A percentile compares a stretch with the other conserved stretches of the same genome.
Evolutionary conservation across 2,888 invertebrate genomes (phyloP).

Genomic region (Hermaeophaga mercurialis): DNA sequence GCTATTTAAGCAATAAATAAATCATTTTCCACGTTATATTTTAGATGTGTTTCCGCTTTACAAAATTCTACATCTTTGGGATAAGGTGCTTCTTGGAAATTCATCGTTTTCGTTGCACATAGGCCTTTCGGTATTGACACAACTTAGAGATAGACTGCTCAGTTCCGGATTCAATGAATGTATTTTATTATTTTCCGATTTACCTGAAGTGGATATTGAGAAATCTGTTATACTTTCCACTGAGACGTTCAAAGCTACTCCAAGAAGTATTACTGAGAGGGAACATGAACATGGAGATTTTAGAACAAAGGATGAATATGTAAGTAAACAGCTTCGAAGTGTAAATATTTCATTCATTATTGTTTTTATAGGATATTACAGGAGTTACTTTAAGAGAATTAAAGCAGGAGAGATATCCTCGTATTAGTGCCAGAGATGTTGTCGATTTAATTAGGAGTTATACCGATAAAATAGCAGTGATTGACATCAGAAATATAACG

Average conservation of each 20-base stretch:
- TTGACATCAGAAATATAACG: conserved; percentile 72
- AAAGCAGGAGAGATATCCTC: conserved; percentile 76
- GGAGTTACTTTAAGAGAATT: conserved; percentile 72
- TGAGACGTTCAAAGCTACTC: conserved; percentile 82
- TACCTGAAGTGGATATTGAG: conserved; percentile 96
- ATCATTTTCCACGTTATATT: no score
- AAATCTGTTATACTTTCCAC: conserved; percentile 88
- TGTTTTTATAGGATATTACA: conserved; percentile 66
- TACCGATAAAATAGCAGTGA: conserved; percentile 62
- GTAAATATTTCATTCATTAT: not conserved
- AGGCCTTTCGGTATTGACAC: conserved; percentile 90
- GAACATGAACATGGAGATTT: conserved; percentile 67
- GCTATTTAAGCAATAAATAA: no score
- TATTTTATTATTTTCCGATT: conserved; percentile 96
- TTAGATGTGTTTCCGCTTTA: conserved; percentile 96
- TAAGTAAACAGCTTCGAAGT: conserved; percentile 28
- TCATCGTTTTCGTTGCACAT: conserved; percentile 93
- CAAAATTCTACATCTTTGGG: conserved; percentile 98
- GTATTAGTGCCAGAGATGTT: conserved; percentile 86
- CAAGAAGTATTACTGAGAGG: conserved; percentile 85
- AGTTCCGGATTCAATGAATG: conserved; percentile 97
- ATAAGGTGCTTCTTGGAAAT: conserved; percentile 90
- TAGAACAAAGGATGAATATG: conserved; percentile 42
- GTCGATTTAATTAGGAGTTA: conserved; percentile 71
- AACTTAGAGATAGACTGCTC: conserved; percentile 82